Percentiles rank a stretch among this genome's conserved stretches.
Evolutionary conservation across 2,797 vertebrate genomes (phyloP).

Genomic region (Siniperca scherzeri): DNA sequence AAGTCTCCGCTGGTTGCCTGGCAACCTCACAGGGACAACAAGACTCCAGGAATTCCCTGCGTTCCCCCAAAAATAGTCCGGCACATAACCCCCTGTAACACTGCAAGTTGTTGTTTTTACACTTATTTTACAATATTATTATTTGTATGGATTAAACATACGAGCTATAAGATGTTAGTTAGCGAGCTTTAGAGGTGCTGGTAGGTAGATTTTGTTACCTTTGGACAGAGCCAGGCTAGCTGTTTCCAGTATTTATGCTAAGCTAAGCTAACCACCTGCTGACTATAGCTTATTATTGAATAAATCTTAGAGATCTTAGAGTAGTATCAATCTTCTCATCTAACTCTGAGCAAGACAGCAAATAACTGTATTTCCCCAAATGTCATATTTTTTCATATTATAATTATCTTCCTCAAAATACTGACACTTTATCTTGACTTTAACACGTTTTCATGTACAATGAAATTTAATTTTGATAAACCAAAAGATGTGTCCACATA

Average conservation of each 20-base stretch:
- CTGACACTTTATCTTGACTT: neutral
- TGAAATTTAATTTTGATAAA: neutral
- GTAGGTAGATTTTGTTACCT: neutral
- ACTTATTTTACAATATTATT: neutral
- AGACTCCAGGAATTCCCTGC: neutral
- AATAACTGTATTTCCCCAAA: neutral
- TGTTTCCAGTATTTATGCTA: neutral
- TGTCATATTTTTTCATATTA: neutral
- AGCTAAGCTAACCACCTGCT: neutral
- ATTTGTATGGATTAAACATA: neutral
- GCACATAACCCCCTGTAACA: neutral
- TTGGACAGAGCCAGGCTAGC: neutral
- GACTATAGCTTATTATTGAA: neutral
- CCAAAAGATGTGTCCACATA: neutral
- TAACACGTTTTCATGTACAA: neutral
- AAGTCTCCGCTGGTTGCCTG: neutral
- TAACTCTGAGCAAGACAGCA: neutral
- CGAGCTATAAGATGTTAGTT: neutral
- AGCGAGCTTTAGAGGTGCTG: neutral
- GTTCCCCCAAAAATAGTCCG: neutral
- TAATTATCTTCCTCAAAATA: neutral
- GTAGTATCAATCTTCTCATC: neutral
- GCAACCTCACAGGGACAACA: neutral
- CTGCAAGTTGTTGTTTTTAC: constrained; percentile 1
- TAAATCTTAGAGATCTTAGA: too few relatives aligned